Conservation (phyloP, 2,113 vertebrate species). For the Prunella fulvescens region DNA sequence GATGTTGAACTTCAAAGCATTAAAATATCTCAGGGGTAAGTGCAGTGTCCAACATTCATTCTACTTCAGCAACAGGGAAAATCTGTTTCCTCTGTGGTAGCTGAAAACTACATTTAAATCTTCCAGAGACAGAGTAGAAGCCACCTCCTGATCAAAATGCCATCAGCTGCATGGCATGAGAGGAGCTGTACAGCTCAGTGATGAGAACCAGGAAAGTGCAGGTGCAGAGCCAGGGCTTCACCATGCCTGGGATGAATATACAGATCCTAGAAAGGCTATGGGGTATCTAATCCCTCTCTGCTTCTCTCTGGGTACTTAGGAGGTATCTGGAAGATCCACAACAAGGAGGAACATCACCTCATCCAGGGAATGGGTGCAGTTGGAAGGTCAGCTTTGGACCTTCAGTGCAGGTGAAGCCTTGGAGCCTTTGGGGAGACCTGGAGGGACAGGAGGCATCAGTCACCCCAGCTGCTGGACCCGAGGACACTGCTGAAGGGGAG, state of each 20-base stretch:
- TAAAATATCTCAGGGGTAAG: not conserved
- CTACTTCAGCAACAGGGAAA: not conserved
- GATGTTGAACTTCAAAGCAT: conserved; percentile 31
- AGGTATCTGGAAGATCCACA: not conserved
- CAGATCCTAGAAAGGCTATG: not conserved
- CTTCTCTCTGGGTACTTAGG: not conserved
- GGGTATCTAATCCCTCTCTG: not conserved
- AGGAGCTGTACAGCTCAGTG: not conserved
- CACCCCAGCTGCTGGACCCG: not conserved
- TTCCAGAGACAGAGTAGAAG: not conserved
- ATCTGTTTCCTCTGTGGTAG: not conserved
- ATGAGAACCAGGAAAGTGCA: not conserved
- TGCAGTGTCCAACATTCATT: not conserved
- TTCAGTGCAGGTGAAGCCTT: not conserved
- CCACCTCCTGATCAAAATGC: not conserved
- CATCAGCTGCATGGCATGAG: fast-evolving
- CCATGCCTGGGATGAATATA: fast-evolving
- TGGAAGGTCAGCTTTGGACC: not conserved
- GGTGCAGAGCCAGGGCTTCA: not conserved
- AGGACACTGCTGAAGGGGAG: not conserved
- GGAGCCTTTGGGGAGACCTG: not conserved
- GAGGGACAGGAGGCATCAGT: not conserved
- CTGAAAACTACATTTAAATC: not conserved
- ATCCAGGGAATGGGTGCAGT: not conserved
- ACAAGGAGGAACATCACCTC: not conserved